These are phyloP conservation scores for Prunella fulvescens DNA, from an alignment of 2,113 vertebrate genomes.

Conservation along the genomic window DNA sequence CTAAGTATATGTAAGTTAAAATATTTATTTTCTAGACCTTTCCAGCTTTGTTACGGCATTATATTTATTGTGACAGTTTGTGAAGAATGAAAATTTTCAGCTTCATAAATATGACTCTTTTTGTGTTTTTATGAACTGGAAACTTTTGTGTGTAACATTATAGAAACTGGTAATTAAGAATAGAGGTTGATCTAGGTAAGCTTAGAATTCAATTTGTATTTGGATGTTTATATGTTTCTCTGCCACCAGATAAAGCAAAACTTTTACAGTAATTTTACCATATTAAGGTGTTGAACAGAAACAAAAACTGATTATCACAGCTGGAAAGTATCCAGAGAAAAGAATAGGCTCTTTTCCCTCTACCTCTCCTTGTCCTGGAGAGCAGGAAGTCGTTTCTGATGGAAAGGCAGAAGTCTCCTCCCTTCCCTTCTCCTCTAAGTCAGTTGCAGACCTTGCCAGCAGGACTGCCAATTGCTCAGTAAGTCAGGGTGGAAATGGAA, in stretches of 20 bases:
- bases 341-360: neutral
- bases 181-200: neutral
- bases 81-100: neutral
- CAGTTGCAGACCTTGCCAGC: neutral
- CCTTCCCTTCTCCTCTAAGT: neutral
- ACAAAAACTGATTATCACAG: neutral
- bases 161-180: neutral
- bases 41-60: neutral
- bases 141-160: neutral
- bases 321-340: neutral
- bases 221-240: neutral
- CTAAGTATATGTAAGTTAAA: neutral
- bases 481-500: neutral
- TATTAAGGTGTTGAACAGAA: neutral
- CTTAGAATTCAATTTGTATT: neutral
- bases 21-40: neutral
- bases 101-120: neutral
- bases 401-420: neutral
- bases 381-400: neutral
- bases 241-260: neutral
- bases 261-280: neutral
- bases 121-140: neutral
- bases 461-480: neutral
- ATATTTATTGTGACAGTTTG: neutral
- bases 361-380: neutral